Conservation (phyloP, 2,113 vertebrate genomes). For the Choloepus hoffmanni region DNA sequence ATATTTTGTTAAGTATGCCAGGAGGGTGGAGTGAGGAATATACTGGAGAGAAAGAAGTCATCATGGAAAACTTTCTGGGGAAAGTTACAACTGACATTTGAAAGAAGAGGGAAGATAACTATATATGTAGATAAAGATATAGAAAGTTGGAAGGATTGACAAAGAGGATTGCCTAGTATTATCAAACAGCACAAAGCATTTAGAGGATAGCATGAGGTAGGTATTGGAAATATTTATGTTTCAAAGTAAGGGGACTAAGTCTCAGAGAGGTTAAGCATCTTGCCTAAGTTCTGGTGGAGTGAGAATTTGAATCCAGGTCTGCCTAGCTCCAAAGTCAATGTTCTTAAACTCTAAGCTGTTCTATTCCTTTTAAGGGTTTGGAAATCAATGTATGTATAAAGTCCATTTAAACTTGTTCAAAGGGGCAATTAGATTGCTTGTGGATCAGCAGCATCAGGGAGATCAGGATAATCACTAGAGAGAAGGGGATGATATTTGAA, state of each 20-base stretch:
- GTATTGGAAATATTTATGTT: background rate
- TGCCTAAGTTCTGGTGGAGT: background rate
- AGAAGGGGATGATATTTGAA: background rate
- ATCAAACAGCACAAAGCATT: background rate
- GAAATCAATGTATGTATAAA: background rate
- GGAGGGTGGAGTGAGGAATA: background rate
- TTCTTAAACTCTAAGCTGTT: background rate
- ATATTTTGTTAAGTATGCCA: background rate
- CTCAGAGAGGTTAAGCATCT: background rate
- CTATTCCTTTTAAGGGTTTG: background rate
- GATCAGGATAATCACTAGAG: background rate
- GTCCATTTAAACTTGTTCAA: background rate
- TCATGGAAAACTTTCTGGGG: background rate
- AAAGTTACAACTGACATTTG: conserved; percentile 1
- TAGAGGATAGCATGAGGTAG: background rate
- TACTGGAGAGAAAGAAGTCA: background rate
- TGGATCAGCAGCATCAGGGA: background rate
- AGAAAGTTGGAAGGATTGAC: background rate
- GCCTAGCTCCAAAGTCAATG: background rate
- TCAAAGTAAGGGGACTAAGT: background rate
- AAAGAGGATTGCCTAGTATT: background rate
- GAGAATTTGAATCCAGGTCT: background rate
- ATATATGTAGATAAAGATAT: background rate
- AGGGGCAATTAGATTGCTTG: background rate
- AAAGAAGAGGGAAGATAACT: background rate